Evolutionary conservation across 37 sponge, comb jelly and placozoan genomes (phyloP).

Genomic region (Hormiphora californensis): DNA sequence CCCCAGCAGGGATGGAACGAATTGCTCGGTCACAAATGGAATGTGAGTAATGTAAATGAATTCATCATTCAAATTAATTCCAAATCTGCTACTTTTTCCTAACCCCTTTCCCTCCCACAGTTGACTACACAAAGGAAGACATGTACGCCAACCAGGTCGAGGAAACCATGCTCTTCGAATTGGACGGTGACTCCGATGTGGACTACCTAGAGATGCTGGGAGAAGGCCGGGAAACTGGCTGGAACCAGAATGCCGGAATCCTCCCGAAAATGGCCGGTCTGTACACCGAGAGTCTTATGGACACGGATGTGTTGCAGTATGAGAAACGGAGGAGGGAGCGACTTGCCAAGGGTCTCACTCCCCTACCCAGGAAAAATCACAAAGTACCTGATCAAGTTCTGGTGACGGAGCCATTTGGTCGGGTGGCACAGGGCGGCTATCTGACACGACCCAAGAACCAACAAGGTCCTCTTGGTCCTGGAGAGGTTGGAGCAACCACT

Average conservation of each 20-base stretch:
- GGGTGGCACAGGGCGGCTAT: not conserved
- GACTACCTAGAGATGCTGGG: slow-evolving; percentile 38
- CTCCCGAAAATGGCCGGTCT: not conserved
- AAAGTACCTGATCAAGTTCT: slow-evolving; percentile 8
- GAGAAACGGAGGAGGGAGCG: not conserved
- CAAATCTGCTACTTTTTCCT: not conserved
- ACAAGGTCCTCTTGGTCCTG: not conserved
- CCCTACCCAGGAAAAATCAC: not conserved
- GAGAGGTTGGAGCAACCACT: not conserved
- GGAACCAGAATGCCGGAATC: not conserved
- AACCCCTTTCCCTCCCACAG: not conserved
- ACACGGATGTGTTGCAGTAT: not conserved
- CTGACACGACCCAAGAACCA: not conserved
- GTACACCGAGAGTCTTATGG: not conserved
- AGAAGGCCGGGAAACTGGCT: not conserved
- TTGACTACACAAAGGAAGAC: not conserved
- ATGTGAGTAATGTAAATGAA: not conserved
- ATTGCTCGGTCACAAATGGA: slow-evolving; percentile 13
- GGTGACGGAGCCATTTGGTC: not conserved
- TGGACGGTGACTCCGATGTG: no score
- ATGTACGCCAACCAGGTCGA: not conserved
- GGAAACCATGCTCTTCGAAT: not conserved
- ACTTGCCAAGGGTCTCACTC: not conserved
- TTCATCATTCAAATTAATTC: not conserved
- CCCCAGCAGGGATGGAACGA: slow-evolving; percentile 30